phyloP scores from a whole-genome alignment of 2,113 vertebrate genomes.

The Cariama cristata region DNA sequence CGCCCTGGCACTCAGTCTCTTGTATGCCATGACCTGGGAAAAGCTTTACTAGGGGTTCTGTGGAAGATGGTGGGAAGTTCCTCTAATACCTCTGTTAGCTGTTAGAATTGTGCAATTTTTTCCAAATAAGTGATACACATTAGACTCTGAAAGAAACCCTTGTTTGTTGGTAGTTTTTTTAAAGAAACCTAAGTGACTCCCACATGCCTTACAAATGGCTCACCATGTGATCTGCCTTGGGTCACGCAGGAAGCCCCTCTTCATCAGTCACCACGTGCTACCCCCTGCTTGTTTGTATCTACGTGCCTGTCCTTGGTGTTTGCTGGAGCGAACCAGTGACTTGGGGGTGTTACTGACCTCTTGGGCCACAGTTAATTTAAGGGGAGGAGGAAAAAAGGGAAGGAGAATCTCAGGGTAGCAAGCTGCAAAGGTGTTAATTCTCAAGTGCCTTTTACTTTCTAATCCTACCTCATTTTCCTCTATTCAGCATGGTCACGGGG shows the following conservation, averaged over 20 bases:
- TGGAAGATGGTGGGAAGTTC: background rate
- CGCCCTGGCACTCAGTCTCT: background rate
- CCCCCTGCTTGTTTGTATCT: background rate
- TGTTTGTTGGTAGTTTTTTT: background rate
- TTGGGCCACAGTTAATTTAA: background rate
- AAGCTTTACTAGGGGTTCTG: background rate
- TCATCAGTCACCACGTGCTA: fast-evolving
- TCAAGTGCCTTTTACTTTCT: background rate
- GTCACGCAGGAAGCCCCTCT: background rate
- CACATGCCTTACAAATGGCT: background rate
- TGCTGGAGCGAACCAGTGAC: background rate
- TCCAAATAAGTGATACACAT: background rate
- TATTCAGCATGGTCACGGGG: background rate
- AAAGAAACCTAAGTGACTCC: background rate
- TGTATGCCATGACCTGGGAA: background rate
- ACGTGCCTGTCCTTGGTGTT: background rate
- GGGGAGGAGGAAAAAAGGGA: background rate
- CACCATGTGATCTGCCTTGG: background rate
- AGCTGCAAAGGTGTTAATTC: background rate
- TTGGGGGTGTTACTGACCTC: background rate
- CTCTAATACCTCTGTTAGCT: background rate
- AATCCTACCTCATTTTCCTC: background rate
- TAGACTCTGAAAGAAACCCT: background rate
- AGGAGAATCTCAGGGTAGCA: background rate
- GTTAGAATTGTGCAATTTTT: background rate